Evolutionary conservation across 1,140 invertebrate species (phyloP), one percentile per base, ranked within the genome.

Genomic region (Zaprionus davidi): DNA sequence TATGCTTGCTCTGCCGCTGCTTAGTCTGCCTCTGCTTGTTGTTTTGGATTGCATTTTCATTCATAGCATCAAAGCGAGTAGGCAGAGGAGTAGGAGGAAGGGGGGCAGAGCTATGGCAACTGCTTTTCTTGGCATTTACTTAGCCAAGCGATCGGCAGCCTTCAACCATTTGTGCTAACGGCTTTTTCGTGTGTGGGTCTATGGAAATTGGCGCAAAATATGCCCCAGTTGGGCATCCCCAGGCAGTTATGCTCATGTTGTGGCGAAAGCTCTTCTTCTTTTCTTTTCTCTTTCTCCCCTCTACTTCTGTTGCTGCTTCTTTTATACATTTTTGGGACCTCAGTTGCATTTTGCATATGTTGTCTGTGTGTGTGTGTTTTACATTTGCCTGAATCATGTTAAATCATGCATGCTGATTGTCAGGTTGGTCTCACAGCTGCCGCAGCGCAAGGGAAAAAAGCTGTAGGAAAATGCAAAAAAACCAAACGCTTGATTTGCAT

Each of bases 331-430:
- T 71, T 71, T 59, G 67, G 59, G 57, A 69, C 26, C 53, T 20
- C 71, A 46, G 58, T 38, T 60, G 75, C 75, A 67, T 38, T 73
- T 76, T 76, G 70, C 74, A 76, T 76, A 76, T 67, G 44, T 17
- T 64, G n/a, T 41, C 11, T 64, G 15, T 67, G 5, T 68, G 49
- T 58, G 36, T 58, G 44, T 44, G 44, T 87, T 80, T 82, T 67
- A 38, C 64, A 68, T 78, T 80, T 75, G 62, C 65, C 64, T 69
- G 63, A 64, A 68, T 70, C 57, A 70, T 82, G 81, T 82, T 90
- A 85, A 90, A 90, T 90, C 82, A 90, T 90, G 85, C 86, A 90
- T 90, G 86, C 85, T 79, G 86, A 90, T 90, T 90, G 85, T 82
- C 79, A 78, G 90, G 90, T 79, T 79, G 85, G 79, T 76, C 73